phyloP scores from a whole-genome alignment of 2,113 vertebrate genomes.

The Saccopteryx bilineata region DNA sequence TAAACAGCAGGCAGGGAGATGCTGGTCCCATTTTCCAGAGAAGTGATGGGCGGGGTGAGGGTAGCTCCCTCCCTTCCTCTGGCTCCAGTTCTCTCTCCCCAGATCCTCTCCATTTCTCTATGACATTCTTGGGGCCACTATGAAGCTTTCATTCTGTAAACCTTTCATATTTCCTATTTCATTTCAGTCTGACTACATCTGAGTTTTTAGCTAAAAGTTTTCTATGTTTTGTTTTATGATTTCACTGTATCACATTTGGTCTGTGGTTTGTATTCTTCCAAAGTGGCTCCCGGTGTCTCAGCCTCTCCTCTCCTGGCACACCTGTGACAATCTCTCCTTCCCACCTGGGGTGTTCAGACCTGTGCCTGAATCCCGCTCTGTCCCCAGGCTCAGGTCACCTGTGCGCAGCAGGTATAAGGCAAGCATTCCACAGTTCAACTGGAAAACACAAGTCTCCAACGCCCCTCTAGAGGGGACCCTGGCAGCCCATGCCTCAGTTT shows the following conservation, averaged over 20 bases:
- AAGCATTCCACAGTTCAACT: background rate
- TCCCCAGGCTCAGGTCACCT: background rate
- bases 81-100: background rate
- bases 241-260: background rate
- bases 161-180: constrained; percentile 63
- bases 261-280: background rate
- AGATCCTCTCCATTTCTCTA: background rate
- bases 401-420: fast-evolving
- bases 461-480: constrained; percentile 7
- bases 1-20: constrained; percentile 15
- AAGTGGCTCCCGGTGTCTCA: background rate
- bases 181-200: background rate
- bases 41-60: fast-evolving
- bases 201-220: constrained; percentile 15
- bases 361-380: background rate
- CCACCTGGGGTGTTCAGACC: background rate
- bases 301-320: background rate
- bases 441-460: background rate
- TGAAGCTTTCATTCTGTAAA: background rate
- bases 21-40: background rate
- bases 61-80: background rate
- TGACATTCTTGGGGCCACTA: background rate
- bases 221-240: constrained; percentile 7
- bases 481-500: constrained; percentile 55
- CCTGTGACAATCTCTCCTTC: no score